phyloP scores from a whole-genome alignment of 1,140 invertebrate species.

The Cyclargus thomasi region DNA sequence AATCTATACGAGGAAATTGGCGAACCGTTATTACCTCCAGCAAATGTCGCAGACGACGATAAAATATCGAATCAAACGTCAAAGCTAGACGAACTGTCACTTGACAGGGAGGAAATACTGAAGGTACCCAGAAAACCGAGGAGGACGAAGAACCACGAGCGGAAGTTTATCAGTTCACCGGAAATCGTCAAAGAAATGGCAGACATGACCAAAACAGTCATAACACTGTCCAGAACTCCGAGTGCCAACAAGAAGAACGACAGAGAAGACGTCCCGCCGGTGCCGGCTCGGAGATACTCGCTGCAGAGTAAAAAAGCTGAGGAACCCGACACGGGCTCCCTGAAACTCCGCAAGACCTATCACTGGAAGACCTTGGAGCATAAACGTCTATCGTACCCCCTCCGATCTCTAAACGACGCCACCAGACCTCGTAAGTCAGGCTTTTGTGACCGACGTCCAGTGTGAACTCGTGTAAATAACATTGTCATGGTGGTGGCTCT shows the following conservation, averaged over 20 bases:
- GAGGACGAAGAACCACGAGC: constrained; percentile 43
- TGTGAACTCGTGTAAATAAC: constrained; percentile 55
- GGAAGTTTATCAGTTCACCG: constrained; percentile 19
- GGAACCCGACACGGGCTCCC: constrained; percentile 43
- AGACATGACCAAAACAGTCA: constrained; percentile 51
- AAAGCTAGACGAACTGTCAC: constrained; percentile 38
- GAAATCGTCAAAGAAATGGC: constrained; percentile 39
- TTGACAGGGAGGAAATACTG: constrained; percentile 52
- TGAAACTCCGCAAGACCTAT: constrained; percentile 49
- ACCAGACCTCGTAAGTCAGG: constrained; percentile 62
- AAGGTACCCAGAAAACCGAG: constrained; percentile 57
- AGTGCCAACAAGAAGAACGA: constrained; percentile 50
- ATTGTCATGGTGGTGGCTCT: constrained; percentile 14
- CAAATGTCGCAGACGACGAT: constrained; percentile 55
- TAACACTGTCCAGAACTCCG: constrained; percentile 52
- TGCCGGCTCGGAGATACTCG: constrained; percentile 42
- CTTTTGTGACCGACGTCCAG: constrained; percentile 55
- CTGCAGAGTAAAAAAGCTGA: constrained; percentile 40
- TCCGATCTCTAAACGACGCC: constrained; percentile 56
- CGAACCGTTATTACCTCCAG: constrained; percentile 34
- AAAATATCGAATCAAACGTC: constrained; percentile 48
- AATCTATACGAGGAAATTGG: constrained; percentile 69
- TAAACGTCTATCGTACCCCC: constrained; percentile 61
- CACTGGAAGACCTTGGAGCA: constrained; percentile 64
- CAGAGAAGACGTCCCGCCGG: constrained; percentile 20